Evolutionary conservation across 2,113 vertebrate genomes (phyloP).

Genomic region (Hydropotes inermis): DNA sequence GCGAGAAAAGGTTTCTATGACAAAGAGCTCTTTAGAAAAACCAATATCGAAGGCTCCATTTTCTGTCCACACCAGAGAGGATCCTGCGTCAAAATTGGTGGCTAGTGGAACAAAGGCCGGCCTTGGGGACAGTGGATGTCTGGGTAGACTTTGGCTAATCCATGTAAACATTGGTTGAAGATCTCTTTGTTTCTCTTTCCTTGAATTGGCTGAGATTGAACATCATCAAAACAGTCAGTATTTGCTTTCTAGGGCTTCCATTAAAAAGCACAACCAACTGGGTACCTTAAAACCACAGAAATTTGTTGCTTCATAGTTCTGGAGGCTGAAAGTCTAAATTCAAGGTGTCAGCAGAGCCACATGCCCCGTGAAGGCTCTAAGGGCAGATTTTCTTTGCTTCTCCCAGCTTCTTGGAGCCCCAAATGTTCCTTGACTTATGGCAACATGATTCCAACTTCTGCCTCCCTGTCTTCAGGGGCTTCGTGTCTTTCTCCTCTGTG

Average conservation of each 20-base stretch:
- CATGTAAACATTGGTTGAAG: not conserved
- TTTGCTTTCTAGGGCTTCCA: not conserved
- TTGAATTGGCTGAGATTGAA: not conserved
- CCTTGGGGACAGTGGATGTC: not conserved
- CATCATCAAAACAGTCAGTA: not conserved
- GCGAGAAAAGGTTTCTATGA: not conserved
- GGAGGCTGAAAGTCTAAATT: not conserved
- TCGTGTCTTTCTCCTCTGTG: not conserved
- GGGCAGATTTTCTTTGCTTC: not conserved
- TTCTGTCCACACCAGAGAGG: not conserved
- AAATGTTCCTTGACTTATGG: not conserved
- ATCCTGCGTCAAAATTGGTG: no score
- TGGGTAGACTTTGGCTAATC: not conserved
- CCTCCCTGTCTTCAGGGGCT: not conserved
- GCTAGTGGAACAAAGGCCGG: not conserved
- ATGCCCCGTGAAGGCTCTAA: not conserved
- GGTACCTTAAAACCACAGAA: not conserved
- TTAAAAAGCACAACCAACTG: no score
- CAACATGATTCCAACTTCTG: not conserved
- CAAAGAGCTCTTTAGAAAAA: not conserved
- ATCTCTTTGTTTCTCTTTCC: not conserved
- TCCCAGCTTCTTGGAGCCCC: not conserved
- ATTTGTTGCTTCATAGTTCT: not conserved
- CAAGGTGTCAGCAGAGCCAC: not conserved
- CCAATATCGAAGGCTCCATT: rapidly evolving